Evolutionary conservation across 2,888 invertebrate genomes (phyloP), one percentile per base, ranked within the genome.

Genomic region (Harpalus rufipes): DNA sequence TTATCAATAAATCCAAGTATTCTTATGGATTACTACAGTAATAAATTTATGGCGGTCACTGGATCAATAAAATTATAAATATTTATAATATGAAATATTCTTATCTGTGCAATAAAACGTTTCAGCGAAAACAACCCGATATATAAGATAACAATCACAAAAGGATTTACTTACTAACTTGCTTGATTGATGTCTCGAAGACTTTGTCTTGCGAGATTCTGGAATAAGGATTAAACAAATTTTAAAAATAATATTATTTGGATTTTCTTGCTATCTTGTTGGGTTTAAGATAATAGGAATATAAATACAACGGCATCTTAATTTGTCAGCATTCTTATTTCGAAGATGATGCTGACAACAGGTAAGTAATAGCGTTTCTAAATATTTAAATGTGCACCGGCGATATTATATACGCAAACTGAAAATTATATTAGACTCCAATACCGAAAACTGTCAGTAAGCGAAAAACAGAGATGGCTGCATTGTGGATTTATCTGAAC

Each of bases 151-250:
- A 83, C 39, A 61, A 72, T 25, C 51, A 72, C 72, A 58, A 82
- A 56, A 16, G 81, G 51, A 74, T 41, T 76, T 39, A 83, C 56
- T 76, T 39, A 83, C 39, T 7, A 41, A 61, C 25, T 76, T 61
- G 58, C 18, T 83, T 83, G 83, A 83, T 83, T 61, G 83, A 61
- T 39, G 72, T 58, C 72, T 74, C 41, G 14, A 68, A 74, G 82
- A 82, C 82, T 82, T 82, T 82, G 82, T 32, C 61, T 61, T 44
- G 10, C 61, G 25, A 83, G 41, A 74, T 83, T 78, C 84, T 84
- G 65, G 63, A 84, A 14, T 58, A 76, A 78, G 41, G 74, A 84
- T 84, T 84, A 84, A 16, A 56, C 63, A 78, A 78, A 76, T 41
- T 76, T 16, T 56, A 84, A 78, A 76, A 84, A 84, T 84, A 78